Conservation (phyloP, 2,888 invertebrate genomes). For the Exocentrus adspersus region DNA sequence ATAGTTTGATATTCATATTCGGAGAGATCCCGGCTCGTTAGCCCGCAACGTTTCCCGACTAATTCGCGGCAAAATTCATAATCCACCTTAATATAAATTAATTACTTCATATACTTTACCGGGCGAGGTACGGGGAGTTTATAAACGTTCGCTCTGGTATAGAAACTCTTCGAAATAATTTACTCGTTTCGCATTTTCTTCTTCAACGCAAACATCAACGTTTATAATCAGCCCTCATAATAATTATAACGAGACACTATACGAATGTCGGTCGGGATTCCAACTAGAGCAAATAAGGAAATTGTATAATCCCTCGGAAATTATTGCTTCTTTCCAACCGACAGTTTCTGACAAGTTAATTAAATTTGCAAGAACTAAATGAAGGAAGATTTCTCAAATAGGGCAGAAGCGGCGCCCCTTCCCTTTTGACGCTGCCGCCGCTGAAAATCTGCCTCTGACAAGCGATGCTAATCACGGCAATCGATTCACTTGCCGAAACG, state of each 20-base stretch:
- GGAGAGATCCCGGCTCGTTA: not conserved
- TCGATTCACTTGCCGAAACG: not conserved
- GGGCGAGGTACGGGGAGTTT: too few relatives aligned
- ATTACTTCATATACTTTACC: not conserved
- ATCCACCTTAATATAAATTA: constrained; percentile 1
- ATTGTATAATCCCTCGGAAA: not conserved
- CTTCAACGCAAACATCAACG: too few relatives aligned
- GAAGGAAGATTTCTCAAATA: constrained; percentile 7
- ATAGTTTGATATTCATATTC: constrained; percentile 3
- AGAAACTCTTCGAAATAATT: too few relatives aligned
- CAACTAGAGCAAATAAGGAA: not conserved
- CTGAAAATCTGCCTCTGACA: constrained; percentile 7
- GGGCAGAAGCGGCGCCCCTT: constrained; percentile 4
- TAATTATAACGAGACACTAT: too few relatives aligned
- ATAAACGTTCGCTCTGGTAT: too few relatives aligned
- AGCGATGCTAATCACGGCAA: constrained; percentile 1
- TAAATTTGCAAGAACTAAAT: constrained; percentile 13
- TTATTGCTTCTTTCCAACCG: not conserved
- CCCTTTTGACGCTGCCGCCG: constrained; percentile 5
- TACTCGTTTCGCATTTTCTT: too few relatives aligned
- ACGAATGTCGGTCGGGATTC: too few relatives aligned
- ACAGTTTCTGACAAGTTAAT: constrained; percentile 15
- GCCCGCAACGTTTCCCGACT: not conserved
- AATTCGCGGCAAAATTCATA: not conserved
- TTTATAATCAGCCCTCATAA: too few relatives aligned